Evolutionary conservation across 2,888 invertebrate genomes (phyloP).

Genomic region (Schizaphis graminum): DNA sequence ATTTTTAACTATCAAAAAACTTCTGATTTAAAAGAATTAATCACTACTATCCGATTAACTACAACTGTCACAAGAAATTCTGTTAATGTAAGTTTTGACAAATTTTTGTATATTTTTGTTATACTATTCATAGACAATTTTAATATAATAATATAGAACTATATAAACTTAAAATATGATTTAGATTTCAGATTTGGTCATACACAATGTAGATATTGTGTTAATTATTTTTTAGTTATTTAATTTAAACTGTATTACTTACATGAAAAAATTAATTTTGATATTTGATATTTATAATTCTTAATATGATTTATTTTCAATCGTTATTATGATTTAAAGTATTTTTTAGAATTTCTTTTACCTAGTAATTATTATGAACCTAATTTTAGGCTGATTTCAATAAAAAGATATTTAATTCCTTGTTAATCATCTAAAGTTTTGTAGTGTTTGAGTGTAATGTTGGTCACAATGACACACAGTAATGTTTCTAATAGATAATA

Average conservation of each 20-base stretch:
- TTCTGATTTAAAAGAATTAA: slow-evolving; percentile 41
- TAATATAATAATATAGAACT: too few relatives aligned
- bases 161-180: background rate
- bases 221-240: background rate
- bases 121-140: background rate
- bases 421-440: background rate
- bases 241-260: background rate
- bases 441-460: too few relatives aligned
- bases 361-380: background rate
- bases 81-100: slow-evolving; percentile 40
- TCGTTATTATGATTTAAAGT: background rate
- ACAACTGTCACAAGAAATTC: slow-evolving; percentile 46
- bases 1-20: slow-evolving; percentile 48
- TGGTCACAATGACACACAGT: too few relatives aligned
- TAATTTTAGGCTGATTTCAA: background rate
- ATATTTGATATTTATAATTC: background rate
- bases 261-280: background rate
- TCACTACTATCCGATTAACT: slow-evolving; percentile 33
- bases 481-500: too few relatives aligned
- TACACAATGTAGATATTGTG: background rate
- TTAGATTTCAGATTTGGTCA: background rate
- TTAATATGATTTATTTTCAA: background rate
- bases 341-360: background rate
- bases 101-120: background rate
- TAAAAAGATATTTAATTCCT: background rate